phyloP scores from a whole-genome alignment of 2,797 vertebrate species.

The Melanotaenia pygmaea region DNA sequence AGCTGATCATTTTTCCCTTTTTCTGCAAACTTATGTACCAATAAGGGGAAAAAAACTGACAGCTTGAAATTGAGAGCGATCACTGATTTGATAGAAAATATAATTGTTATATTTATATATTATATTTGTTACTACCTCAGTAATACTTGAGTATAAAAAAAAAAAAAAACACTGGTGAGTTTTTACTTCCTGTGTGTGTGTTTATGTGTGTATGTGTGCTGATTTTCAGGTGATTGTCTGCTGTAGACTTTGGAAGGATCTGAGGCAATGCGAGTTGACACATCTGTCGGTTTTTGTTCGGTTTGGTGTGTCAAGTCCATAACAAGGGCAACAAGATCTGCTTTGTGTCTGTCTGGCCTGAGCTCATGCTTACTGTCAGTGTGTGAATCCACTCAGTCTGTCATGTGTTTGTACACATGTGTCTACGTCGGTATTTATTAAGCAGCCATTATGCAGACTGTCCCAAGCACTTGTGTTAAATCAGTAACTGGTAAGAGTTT shows the following conservation, averaged over 20 bases:
- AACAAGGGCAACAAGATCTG: constrained; percentile 43
- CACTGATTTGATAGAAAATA: no score
- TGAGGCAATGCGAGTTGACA: constrained; percentile 41
- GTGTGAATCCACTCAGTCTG: constrained; percentile 43
- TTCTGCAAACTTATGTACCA: no score
- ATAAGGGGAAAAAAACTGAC: no score
- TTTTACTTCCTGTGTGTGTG: background rate
- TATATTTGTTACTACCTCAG: no score
- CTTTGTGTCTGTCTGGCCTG: constrained; percentile 46
- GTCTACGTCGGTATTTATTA: constrained; percentile 30
- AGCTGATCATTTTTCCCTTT: no score
- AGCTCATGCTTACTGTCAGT: constrained; percentile 55
- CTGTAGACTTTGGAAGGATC: constrained; percentile 16
- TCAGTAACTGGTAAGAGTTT: constrained; percentile 39
- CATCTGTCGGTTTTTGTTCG: constrained; percentile 39
- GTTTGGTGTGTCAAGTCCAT: constrained; percentile 35
- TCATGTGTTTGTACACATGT: constrained; percentile 23
- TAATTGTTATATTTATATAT: no score
- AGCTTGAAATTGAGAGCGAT: no score
- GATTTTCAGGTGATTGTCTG: constrained; percentile 21
- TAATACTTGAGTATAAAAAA: background rate
- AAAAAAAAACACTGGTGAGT: background rate
- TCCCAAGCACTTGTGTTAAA: constrained; percentile 39
- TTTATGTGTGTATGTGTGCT: background rate
- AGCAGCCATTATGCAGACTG: constrained; percentile 33